Conservation (phyloP, 2,888 invertebrate species). For the Abrostola triplasia region DNA sequence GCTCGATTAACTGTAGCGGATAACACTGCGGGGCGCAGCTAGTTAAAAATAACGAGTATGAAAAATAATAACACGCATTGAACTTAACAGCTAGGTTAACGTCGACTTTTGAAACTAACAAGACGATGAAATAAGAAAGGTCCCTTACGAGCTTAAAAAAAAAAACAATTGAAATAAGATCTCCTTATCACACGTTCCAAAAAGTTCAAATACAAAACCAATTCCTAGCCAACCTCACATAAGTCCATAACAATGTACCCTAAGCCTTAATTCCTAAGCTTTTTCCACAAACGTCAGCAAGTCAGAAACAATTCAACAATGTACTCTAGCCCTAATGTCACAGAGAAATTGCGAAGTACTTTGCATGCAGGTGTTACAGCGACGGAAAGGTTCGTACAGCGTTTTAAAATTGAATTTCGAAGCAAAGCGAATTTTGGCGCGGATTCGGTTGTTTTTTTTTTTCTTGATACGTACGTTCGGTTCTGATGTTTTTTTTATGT, state of each 20-base stretch:
- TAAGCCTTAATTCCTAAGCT: neutral
- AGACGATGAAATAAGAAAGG: too few relatives aligned
- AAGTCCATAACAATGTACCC: too few relatives aligned
- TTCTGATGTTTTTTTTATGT: neutral
- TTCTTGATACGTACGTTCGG: neutral
- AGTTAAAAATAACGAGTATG: too few relatives aligned
- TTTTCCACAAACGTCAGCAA: slow-evolving; percentile 28
- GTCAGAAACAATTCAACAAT: slow-evolving; percentile 19
- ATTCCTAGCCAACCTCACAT: too few relatives aligned
- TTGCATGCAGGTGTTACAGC: slow-evolving; percentile 62
- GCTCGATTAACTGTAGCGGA: too few relatives aligned
- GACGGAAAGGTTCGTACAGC: slow-evolving; percentile 39
- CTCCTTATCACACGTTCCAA: too few relatives aligned
- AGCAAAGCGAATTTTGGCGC: slow-evolving; percentile 16
- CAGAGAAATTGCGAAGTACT: slow-evolving; percentile 51
- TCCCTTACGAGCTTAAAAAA: too few relatives aligned
- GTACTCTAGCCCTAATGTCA: slow-evolving; percentile 37
- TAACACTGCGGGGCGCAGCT: too few relatives aligned
- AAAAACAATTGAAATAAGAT: too few relatives aligned
- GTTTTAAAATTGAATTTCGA: slow-evolving; percentile 56
- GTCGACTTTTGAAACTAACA: too few relatives aligned
- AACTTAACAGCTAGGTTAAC: too few relatives aligned
- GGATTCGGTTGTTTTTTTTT: slow-evolving; percentile 22
- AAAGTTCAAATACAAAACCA: too few relatives aligned
- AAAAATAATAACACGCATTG: neutral